These are phyloP conservation scores for Orussus abietinus DNA, from an alignment of 1,140 invertebrate genomes.

Conservation along the genomic window DNA sequence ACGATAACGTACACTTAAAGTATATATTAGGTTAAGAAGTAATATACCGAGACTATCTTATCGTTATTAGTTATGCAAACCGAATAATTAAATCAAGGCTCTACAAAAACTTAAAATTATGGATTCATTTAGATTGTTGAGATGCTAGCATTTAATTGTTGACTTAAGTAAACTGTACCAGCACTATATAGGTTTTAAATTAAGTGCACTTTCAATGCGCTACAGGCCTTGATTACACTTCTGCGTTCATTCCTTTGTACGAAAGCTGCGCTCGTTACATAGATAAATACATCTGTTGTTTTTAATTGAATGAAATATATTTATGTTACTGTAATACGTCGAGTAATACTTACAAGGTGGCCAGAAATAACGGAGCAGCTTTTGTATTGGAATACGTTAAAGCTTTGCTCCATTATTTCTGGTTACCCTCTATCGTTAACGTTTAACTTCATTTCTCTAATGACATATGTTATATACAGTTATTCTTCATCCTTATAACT, in stretches of 20 bases:
- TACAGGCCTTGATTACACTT: background rate
- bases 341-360: too few relatives aligned
- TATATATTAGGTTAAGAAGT: too few relatives aligned
- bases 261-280: constrained; percentile 17
- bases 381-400: too few relatives aligned
- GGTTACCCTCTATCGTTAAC: too few relatives aligned
- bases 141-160: background rate
- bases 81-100: background rate
- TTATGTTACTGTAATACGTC: constrained; percentile 29
- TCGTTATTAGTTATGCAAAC: background rate
- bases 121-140: constrained; percentile 1
- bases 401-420: too few relatives aligned
- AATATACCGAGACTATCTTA: too few relatives aligned
- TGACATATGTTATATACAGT: too few relatives aligned
- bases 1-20: too few relatives aligned
- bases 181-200: constrained; percentile 1
- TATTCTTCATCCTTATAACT: too few relatives aligned
- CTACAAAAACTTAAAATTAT: background rate
- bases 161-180: background rate
- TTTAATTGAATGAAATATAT: constrained; percentile 36
- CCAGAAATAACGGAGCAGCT: too few relatives aligned
- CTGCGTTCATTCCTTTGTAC: background rate
- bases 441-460: too few relatives aligned
- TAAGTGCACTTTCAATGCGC: background rate
- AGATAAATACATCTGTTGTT: constrained; percentile 28